These are phyloP conservation scores for Gerris lacustris DNA, from an alignment of 2,888 invertebrate species.

Conservation along the genomic window DNA sequence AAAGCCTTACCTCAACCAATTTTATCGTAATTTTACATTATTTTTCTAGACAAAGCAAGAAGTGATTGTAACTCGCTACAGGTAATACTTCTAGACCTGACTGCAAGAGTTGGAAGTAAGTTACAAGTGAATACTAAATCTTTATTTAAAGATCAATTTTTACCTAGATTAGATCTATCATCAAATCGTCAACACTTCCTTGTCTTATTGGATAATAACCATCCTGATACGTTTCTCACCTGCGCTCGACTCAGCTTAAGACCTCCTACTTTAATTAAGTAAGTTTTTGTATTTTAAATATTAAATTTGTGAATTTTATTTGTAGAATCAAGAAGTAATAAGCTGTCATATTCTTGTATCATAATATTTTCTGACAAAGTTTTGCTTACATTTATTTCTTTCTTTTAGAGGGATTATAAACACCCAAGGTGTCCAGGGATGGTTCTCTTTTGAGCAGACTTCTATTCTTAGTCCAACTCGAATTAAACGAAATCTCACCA, in stretches of 20 bases:
- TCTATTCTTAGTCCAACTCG: slow-evolving; percentile 76
- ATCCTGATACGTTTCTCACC: slow-evolving; percentile 61
- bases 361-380: neutral
- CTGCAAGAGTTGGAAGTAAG: slow-evolving; percentile 55
- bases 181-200: slow-evolving; percentile 66
- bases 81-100: slow-evolving; percentile 46
- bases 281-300: slow-evolving; percentile 35
- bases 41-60: slow-evolving; percentile 47
- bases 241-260: slow-evolving; percentile 68
- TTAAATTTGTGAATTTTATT: too few species aligned
- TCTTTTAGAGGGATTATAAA: slow-evolving; percentile 53
- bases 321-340: too few species aligned
- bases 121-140: slow-evolving; percentile 50
- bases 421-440: slow-evolving; percentile 67
- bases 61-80: slow-evolving; percentile 75
- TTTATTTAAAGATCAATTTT: slow-evolving; percentile 56
- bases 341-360: too few species aligned
- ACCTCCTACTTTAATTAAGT: slow-evolving; percentile 57
- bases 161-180: slow-evolving; percentile 59
- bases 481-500: slow-evolving; percentile 50
- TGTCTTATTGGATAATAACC: slow-evolving; percentile 64
- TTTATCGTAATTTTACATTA: too few species aligned
- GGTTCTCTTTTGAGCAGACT: slow-evolving; percentile 49
- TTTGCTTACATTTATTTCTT: neutral
- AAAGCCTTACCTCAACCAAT: too few species aligned